phyloP scores from a whole-genome alignment of 2,888 invertebrate genomes.

The Alcis repandata region DNA sequence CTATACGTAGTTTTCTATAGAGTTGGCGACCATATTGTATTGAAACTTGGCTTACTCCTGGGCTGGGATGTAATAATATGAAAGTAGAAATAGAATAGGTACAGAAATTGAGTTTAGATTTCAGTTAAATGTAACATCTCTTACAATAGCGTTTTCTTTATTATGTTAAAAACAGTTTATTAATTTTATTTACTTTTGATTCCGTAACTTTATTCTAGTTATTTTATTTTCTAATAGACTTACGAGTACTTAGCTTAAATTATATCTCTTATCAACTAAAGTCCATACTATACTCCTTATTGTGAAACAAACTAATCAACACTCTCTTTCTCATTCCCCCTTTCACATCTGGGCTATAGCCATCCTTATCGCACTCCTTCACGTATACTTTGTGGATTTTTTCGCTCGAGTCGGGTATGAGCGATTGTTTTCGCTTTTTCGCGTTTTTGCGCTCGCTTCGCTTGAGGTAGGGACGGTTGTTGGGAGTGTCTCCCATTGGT shows the following conservation, averaged over 20 bases:
- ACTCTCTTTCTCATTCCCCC: slow-evolving; percentile 72
- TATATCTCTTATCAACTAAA: slow-evolving; percentile 42
- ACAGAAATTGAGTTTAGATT: no score
- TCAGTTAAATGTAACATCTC: no score
- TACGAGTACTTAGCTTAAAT: background rate
- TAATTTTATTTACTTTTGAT: no score
- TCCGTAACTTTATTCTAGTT: no score
- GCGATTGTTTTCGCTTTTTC: slow-evolving; percentile 68
- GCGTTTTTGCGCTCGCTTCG: slow-evolving; percentile 50
- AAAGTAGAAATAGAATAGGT: no score
- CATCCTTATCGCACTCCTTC: slow-evolving; percentile 66
- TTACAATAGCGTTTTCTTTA: no score
- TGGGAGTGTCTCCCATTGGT: slow-evolving; percentile 58
- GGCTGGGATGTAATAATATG: no score
- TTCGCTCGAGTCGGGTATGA: slow-evolving; percentile 64
- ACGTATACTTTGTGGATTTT: slow-evolving; percentile 70
- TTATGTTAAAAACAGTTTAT: no score
- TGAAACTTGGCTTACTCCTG: no score
- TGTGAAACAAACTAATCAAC: slow-evolving; percentile 72
- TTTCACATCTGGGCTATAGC: slow-evolving; percentile 60
- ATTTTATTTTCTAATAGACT: background rate
- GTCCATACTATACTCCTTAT: slow-evolving; percentile 76
- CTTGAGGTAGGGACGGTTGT: slow-evolving; percentile 53
- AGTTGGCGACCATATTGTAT: no score
- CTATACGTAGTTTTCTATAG: no score